Evolutionary conservation across 2,888 invertebrate species (phyloP), one percentile per base, ranked within the genome.

Genomic region (Pseudococcus jackbeardsleyi): DNA sequence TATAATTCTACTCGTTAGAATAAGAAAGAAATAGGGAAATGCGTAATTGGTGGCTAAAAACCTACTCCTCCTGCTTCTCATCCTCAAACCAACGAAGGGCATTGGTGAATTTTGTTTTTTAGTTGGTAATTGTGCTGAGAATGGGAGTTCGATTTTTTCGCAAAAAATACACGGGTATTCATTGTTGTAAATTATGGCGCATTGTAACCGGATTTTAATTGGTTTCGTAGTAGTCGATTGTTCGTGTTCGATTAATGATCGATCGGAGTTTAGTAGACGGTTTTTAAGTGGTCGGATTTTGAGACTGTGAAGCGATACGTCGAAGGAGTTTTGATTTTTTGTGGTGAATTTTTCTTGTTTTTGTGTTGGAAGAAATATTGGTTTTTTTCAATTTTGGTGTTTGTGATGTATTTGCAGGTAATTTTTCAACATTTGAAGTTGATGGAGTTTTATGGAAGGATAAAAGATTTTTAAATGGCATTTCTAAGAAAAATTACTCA

Each of bases 141-240:
- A 64, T 22, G 22, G 64, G 11, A 64, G 11, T 22, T 59, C n/a
- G 59, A 59, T 59, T 59, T 59, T 59, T 9, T 9, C 9, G 64
- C 3, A 22, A 64, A 22, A 59, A 17, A 9, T 64, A 64, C 22
- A 64, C 64, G 64, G 11, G 64, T 64, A 64, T 22, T 72, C 17
- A 33, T 72, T 33, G 72, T 72, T 72, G 26, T 17, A 72, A 33
- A 72, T 72, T 15, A 72, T 72, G 72, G 72, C 9, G 72, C 72
- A 72, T 72, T 72, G 72, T 72, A 72, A 72, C 72, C 72, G 72
- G 72, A 72, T 72, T 72, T 72, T 72, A 72, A 72, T 72, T 33
- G 26, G 33, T 68, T 72, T 72, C 68, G 26, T 15, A 6, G 68
- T 68, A 26, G n/a, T 59, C 59, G 59, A 59, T 68, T 68, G 22